These are phyloP conservation scores for Esox niger DNA, from an alignment of 2,113 vertebrate species.

Conservation along the genomic window DNA sequence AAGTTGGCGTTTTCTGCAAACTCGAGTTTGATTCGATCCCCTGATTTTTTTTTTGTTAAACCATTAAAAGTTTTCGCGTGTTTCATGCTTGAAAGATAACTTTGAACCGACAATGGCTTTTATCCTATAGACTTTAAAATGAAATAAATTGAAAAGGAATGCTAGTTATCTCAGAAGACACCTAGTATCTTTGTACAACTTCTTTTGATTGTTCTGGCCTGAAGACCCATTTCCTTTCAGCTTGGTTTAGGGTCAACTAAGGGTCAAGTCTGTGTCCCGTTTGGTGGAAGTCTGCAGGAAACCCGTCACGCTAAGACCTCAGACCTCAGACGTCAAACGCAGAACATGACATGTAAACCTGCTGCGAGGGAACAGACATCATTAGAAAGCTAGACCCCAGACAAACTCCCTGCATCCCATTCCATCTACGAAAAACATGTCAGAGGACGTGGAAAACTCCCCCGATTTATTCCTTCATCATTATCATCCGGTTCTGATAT, in stretches of 20 bases:
- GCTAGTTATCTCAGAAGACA: no score
- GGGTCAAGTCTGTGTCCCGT: background rate
- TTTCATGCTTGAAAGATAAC: no score
- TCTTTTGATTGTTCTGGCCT: background rate
- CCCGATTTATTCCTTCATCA: slow-evolving; percentile 21
- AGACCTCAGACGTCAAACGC: slow-evolving; percentile 24
- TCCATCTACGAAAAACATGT: slow-evolving; percentile 30
- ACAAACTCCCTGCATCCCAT: slow-evolving; percentile 19
- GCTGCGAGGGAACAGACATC: slow-evolving; percentile 1
- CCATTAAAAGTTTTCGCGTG: no score
- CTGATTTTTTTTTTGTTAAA: no score
- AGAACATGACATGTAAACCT: slow-evolving; percentile 15
- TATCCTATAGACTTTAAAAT: no score
- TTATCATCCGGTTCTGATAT: slow-evolving; percentile 12
- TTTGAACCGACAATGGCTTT: no score
- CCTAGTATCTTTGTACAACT: no score
- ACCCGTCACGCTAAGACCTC: background rate
- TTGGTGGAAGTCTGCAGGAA: background rate
- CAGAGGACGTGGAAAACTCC: slow-evolving; percentile 19
- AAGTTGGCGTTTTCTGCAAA: background rate
- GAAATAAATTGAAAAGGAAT: no score
- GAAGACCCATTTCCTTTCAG: background rate
- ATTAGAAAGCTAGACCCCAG: slow-evolving; percentile 15
- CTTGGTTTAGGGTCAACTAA: background rate
- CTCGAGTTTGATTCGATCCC: background rate